Percentiles rank a stretch among this genome's conserved stretches.
Evolutionary conservation across 2,113 vertebrate species (phyloP).

Genomic region (Brachypodius melanocephalos): DNA sequence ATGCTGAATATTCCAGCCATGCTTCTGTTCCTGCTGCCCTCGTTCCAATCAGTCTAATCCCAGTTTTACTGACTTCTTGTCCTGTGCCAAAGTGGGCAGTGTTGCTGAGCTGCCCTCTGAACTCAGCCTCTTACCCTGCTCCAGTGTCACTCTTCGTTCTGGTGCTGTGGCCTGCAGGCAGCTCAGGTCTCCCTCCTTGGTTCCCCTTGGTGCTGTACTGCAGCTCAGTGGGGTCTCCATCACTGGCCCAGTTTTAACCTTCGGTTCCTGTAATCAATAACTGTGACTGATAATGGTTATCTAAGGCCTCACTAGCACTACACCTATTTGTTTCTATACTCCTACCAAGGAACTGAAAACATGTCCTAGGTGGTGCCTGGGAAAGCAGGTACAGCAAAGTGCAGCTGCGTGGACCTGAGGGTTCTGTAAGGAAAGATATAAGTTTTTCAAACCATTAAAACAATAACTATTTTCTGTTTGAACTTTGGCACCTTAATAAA

Average conservation of each 20-base stretch:
- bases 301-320: background rate
- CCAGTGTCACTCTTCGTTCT: background rate
- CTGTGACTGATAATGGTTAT: background rate
- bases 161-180: background rate
- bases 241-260: background rate
- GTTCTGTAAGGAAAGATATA: background rate
- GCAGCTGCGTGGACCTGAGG: background rate
- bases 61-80: background rate
- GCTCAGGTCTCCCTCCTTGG: background rate
- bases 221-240: background rate
- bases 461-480: background rate
- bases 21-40: background rate
- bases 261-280: background rate
- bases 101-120: background rate
- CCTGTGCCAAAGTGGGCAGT: background rate
- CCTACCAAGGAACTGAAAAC: background rate
- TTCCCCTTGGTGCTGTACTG: background rate
- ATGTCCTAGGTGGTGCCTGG: background rate
- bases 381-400: background rate
- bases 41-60: background rate
- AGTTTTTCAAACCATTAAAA: background rate
- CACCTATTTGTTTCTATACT: background rate
- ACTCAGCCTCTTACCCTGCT: accelerated
- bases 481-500: background rate
- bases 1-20: background rate